phyloP scores from a whole-genome alignment of 2,888 invertebrate species.

The Platerodrilus igneus region DNA sequence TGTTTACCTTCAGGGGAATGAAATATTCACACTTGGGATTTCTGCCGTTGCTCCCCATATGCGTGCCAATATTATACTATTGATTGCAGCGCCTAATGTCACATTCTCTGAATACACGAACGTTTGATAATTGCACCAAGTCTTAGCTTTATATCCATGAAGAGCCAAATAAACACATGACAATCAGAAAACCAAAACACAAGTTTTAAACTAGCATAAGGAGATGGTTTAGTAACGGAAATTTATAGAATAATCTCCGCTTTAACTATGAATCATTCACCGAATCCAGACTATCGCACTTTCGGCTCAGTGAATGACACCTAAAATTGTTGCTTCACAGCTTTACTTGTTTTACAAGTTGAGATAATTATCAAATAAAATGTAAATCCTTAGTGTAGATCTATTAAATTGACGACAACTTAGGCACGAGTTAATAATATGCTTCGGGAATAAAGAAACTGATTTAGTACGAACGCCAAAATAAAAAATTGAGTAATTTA shows the following conservation, averaged over 20 bases:
- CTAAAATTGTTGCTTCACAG: slow-evolving; percentile 23
- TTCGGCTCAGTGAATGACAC: slow-evolving; percentile 25
- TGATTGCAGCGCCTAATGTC: slow-evolving; percentile 16
- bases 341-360: slow-evolving; percentile 22
- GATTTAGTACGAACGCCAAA: too few relatives aligned
- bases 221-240: slow-evolving; percentile 35
- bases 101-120: too few relatives aligned
- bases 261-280: slow-evolving; percentile 36
- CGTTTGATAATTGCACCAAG: too few relatives aligned
- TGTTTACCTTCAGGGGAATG: slow-evolving; percentile 21
- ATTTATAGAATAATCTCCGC: slow-evolving; percentile 37
- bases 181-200: too few relatives aligned
- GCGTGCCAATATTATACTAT: slow-evolving; percentile 18
- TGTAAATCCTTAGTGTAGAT: slow-evolving; percentile 11
- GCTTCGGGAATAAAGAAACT: not conserved
- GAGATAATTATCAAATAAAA: slow-evolving; percentile 25
- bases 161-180: too few relatives aligned
- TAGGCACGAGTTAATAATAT: not conserved
- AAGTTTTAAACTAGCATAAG: slow-evolving; percentile 22
- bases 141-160: too few relatives aligned
- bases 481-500: too few relatives aligned
- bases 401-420: too few relatives aligned
- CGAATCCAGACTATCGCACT: slow-evolving; percentile 26
- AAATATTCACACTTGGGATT: slow-evolving; percentile 22
- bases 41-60: slow-evolving; percentile 16